Evolutionary conservation across 1,140 invertebrate genomes (phyloP).

Genomic region (Caerostris extrusa): DNA sequence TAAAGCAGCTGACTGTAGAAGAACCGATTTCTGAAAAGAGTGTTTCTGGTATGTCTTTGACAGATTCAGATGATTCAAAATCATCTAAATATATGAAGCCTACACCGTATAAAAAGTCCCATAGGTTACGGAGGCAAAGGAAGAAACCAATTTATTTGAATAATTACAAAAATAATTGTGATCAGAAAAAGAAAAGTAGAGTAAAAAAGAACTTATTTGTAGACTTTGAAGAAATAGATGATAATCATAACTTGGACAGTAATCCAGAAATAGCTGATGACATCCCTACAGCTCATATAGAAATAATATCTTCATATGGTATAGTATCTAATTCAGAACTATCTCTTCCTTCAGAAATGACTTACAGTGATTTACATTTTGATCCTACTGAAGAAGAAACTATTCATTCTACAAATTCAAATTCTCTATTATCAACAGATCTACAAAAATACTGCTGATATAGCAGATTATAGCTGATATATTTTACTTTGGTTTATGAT

Average conservation of each 20-base stretch:
- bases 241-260: conserved; percentile 47
- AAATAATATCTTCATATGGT: conserved; percentile 77
- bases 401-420: conserved; percentile 69
- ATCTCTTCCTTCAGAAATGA: conserved; percentile 59
- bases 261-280: conserved; percentile 64
- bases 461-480: conserved; percentile 69
- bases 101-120: not conserved
- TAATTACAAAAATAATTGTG: conserved; percentile 17
- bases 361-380: conserved; percentile 66
- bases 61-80: conserved; percentile 75
- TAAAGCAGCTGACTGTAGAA: not conserved
- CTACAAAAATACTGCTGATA: conserved; percentile 40
- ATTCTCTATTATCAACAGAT: conserved; percentile 51
- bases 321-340: conserved; percentile 55
- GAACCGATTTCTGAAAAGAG: not conserved
- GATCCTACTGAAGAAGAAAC: conserved; percentile 55
- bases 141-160: conserved; percentile 32
- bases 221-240: conserved; percentile 58
- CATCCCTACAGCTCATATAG: conserved; percentile 78
- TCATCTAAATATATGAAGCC: conserved; percentile 43
- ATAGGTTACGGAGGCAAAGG: not conserved
- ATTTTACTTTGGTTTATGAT: not conserved
- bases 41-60: conserved; percentile 51
- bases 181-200: conserved; percentile 30
- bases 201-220: conserved; percentile 27